Percentiles rank a stretch among this genome's conserved stretches.
Conservation (phyloP, 2,797 vertebrate species). For the Lagocephalus sceleratus region DNA sequence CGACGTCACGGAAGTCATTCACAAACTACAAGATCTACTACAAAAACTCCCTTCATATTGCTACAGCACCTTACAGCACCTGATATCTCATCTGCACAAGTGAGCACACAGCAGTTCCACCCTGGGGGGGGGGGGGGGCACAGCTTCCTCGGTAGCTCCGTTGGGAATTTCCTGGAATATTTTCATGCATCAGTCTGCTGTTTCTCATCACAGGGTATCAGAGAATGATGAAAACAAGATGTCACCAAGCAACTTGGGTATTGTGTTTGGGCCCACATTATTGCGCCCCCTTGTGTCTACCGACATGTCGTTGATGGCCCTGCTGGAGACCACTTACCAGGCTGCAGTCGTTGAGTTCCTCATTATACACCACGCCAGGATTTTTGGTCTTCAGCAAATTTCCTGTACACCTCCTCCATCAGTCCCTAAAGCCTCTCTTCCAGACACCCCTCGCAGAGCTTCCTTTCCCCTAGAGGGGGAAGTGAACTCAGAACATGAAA, state of each 20-base stretch:
- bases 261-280: conserved; percentile 92
- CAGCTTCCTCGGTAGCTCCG: background rate
- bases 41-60: conserved; percentile 74
- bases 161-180: background rate
- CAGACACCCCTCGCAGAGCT: conserved; percentile 62
- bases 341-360: conserved; percentile 88
- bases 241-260: conserved; percentile 90
- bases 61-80: conserved; percentile 84
- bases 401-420: conserved; percentile 63
- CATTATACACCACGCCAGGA: conserved; percentile 77
- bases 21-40: conserved; percentile 60
- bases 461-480: conserved; percentile 42
- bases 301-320: conserved; percentile 78
- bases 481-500: conserved; percentile 27
- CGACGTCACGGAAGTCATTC: conserved; percentile 46
- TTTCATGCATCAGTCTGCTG: background rate
- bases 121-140: background rate
- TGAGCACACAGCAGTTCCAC: conserved; percentile 39
- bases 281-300: conserved; percentile 76
- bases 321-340: conserved; percentile 88
- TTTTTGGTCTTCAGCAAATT: conserved; percentile 76
- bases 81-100: conserved; percentile 84
- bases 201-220: conserved; percentile 81
- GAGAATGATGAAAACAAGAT: conserved; percentile 88
- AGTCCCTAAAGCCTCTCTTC: conserved; percentile 61